A percentile compares a stretch with the other conserved stretches of the same genome.
phyloP scores from a whole-genome alignment of 2,797 vertebrate species.

The Anomalospiza imberbis region DNA sequence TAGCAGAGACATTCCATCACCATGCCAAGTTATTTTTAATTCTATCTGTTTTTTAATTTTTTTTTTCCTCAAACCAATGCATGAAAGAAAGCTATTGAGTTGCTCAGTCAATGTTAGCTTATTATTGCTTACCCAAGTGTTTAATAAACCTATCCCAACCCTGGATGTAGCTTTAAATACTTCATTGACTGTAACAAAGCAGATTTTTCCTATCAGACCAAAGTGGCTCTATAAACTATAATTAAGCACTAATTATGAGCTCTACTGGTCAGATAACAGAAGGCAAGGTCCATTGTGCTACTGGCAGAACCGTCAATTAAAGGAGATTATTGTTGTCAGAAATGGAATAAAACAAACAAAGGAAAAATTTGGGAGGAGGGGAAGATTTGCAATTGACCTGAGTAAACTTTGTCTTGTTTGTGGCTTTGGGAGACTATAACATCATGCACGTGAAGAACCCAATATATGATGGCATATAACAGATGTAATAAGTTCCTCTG shows the following conservation, averaged over 20 bases:
- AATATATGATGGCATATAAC: neutral
- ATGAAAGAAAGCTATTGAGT: slow-evolving; percentile 69
- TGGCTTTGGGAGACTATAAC: neutral
- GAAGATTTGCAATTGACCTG: slow-evolving; percentile 14
- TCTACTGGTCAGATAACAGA: slow-evolving; percentile 71
- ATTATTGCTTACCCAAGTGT: slow-evolving; percentile 77
- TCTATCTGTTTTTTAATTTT: slow-evolving; percentile 20
- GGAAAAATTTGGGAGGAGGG: neutral
- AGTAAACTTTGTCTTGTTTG: slow-evolving; percentile 10
- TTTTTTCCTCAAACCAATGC: neutral
- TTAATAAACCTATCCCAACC: slow-evolving; percentile 73
- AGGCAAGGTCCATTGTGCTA: slow-evolving; percentile 58
- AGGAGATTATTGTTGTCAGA: slow-evolving; percentile 58
- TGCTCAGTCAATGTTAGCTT: slow-evolving; percentile 73
- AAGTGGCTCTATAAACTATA: slow-evolving; percentile 74
- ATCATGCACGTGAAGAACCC: neutral
- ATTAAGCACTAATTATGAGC: slow-evolving; percentile 76
- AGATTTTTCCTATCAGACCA: slow-evolving; percentile 70
- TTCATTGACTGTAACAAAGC: slow-evolving; percentile 75
- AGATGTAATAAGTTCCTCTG: neutral
- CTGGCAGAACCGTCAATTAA: slow-evolving; percentile 32
- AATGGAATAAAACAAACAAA: slow-evolving; percentile 59
- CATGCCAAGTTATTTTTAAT: slow-evolving; percentile 67
- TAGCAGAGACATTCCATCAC: slow-evolving; percentile 19
- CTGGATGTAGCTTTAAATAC: slow-evolving; percentile 69